Evolutionary conservation across 2,888 invertebrate genomes (phyloP).

Genomic region (Archips xylosteana): DNA sequence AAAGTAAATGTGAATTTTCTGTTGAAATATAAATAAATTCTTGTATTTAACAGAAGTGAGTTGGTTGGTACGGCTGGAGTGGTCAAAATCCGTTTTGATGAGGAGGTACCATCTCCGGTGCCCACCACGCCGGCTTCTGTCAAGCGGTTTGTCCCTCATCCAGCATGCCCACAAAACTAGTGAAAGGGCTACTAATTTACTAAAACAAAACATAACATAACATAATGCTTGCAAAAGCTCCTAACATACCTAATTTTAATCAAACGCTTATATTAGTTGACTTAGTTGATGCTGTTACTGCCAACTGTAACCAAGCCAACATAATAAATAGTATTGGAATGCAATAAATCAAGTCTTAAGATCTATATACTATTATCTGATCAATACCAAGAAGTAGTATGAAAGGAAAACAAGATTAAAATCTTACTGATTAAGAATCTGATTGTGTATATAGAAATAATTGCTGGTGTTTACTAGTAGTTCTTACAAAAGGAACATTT

Average conservation of each 20-base stretch:
- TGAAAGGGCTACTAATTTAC: slow-evolving; percentile 68
- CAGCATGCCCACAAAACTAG: slow-evolving; percentile 77
- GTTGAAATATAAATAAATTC: slow-evolving; percentile 44
- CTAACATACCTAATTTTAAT: slow-evolving; percentile 20
- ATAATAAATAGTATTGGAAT: not conserved
- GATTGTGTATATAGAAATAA: slow-evolving; percentile 2
- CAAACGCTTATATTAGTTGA: not conserved
- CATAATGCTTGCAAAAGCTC: slow-evolving; percentile 10
- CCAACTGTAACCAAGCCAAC: slow-evolving; percentile 6
- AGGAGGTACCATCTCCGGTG: slow-evolving; percentile 80
- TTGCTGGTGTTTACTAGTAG: not conserved
- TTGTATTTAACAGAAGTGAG: slow-evolving; percentile 85
- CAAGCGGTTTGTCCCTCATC: slow-evolving; percentile 81
- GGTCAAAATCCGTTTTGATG: slow-evolving; percentile 85
- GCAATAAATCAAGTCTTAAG: slow-evolving; percentile 5
- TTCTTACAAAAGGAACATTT: not conserved
- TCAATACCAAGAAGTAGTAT: not conserved
- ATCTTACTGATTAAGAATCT: not conserved
- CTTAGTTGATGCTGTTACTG: not conserved
- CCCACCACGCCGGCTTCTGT: slow-evolving; percentile 83
- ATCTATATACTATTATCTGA: slow-evolving; percentile 15
- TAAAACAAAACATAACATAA: slow-evolving; percentile 35
- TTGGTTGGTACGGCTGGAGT: slow-evolving; percentile 87
- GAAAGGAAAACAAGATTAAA: not conserved
- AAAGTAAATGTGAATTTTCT: not conserved